Base-by-base conservation (phyloP, 2,113 vertebrate genomes). In the Porphyrio hochstetteri region DNA sequence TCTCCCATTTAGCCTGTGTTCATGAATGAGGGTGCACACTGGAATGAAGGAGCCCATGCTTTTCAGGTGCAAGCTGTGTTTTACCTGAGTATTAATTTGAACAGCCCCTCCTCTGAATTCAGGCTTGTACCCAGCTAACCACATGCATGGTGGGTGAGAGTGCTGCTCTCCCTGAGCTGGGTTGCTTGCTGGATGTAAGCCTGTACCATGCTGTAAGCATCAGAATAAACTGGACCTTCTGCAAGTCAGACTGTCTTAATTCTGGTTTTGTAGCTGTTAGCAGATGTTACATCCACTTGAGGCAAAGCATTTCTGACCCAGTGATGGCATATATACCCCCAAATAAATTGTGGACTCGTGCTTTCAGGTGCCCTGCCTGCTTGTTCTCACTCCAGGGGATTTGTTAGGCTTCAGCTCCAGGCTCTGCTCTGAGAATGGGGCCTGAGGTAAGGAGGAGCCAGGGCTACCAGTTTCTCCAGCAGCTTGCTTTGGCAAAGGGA, bases 331-430 rank as follows among this genome's bases (percentile, higher is more conserved):
- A 11, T 24, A 48, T 19, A 78, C 68, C 69, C 69, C 52, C 21
- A 25, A 57, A 79, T 74, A 56, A 68, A 42, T 15, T 1, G 2
- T 5, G 60, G 59, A 11, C n/a, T 70, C 12, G 0, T 60, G 70
- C 76, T 79, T 82, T 83, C 20, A 27, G 65, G 13, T 82, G 88
- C 86, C 85, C 90, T 76, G 57, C 28, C 78, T 78, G 82, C 87
- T 78, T 87, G 87, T 93, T 91, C 44, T 48, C 75, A 28, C 88
- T 55, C 55, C 60, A 13, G 64, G 88, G 92, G 53, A 55, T 85
- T 57, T 71, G 78, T 63, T 50, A 86, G 71, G 16, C 64, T 75
- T 35, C 44, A 38, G 65, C 1, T 12, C 84, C 57, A 96, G 93
- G 28, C 89, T 81, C 68, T 67, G 92, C 77, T 64, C 93, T 38